Base-by-base conservation (phyloP, 2,888 invertebrate species). In the Melikaiella ostensackeni region DNA sequence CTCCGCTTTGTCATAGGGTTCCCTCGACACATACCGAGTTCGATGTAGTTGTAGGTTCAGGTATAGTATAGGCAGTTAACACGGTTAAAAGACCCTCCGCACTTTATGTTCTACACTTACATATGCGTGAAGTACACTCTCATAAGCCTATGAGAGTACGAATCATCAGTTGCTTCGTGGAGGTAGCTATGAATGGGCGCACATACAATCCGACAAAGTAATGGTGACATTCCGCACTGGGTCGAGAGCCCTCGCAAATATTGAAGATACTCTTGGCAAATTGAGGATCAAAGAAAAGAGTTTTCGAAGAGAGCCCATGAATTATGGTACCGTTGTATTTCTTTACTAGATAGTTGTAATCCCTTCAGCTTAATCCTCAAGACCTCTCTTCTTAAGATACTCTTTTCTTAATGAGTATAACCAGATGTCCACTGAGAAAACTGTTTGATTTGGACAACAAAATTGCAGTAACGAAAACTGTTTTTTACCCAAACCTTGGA, bases 81-180 rank as follows among this genome's bases (percentile, higher is more conserved):
- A 85, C 85, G 84, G 86, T 88, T 88, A 86, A 88, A 83, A 84
- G 87, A 85, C 86, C 87, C 88, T 86, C 82, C 77, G 78, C 78
- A 77, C 42, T 77, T 64, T 70, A 77, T 74, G 76, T 77, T 75
- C 75, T 79, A 79, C 76, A 73, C 73, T 70, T 38, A 38, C 50
- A n/a, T 66, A 61, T 63, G 27, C 46, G 75, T 30, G 46, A 75
- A 77, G 35, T 63, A 50, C 63, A 78, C 78, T 75, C 63, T 66
- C 73, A 75, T 74, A 57, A 62, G 38, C 66, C 50, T 50, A 70
- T 38, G 50, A 57, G 64, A 75, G 64, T 63, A 63, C 50, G 33
- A 55, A 62, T 63, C 63, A 64, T 63, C 62, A 55, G 64, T 61
- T 35, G 55, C 75, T 63, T 64, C 75, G 35, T 64, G 64, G 50